phyloP scores from a whole-genome alignment of 2,797 vertebrate species.

The Siniperca undulata region DNA sequence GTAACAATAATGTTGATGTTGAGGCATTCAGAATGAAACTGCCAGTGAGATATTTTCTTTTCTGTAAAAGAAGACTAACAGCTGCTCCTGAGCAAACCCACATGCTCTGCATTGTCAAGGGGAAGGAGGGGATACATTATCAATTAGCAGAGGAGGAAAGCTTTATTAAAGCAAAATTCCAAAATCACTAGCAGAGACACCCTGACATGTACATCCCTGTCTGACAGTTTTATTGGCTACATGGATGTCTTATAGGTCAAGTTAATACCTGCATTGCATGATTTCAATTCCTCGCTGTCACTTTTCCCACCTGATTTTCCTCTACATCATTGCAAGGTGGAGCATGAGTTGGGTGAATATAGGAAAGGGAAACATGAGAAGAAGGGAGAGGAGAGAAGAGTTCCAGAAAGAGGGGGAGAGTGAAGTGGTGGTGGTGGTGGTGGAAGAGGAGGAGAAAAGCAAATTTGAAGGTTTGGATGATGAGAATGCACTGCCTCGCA shows the following conservation, averaged over 20 bases:
- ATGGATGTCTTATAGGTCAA: constrained; percentile 46
- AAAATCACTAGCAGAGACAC: constrained; percentile 61
- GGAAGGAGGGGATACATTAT: constrained; percentile 44
- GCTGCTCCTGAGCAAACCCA: constrained; percentile 67
- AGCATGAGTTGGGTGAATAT: constrained; percentile 44
- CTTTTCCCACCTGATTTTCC: constrained; percentile 50
- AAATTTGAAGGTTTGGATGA: constrained; percentile 84
- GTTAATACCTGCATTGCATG: constrained; percentile 44
- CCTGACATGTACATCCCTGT: constrained; percentile 27
- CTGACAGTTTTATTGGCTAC: constrained; percentile 43
- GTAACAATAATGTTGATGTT: constrained; percentile 28
- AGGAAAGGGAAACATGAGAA: constrained; percentile 59
- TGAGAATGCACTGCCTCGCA: constrained; percentile 77
- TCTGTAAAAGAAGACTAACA: constrained; percentile 52
- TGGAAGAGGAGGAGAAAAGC: constrained; percentile 61
- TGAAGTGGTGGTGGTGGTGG: constrained; percentile 42
- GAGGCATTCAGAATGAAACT: constrained; percentile 24
- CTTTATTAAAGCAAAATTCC: constrained; percentile 50
- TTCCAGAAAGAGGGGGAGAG: constrained; percentile 60
- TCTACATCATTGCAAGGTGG: constrained; percentile 51
- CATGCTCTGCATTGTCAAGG: constrained; percentile 66
- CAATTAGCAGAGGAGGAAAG: constrained; percentile 63
- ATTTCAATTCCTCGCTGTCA: constrained; percentile 45
- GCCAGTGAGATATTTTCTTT: constrained; percentile 22
- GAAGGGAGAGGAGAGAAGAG: constrained; percentile 37